A percentile compares a stretch with the other conserved stretches of the same genome.
Conservation (phyloP, 1,140 invertebrate species). For the Calycopis cecrops region DNA sequence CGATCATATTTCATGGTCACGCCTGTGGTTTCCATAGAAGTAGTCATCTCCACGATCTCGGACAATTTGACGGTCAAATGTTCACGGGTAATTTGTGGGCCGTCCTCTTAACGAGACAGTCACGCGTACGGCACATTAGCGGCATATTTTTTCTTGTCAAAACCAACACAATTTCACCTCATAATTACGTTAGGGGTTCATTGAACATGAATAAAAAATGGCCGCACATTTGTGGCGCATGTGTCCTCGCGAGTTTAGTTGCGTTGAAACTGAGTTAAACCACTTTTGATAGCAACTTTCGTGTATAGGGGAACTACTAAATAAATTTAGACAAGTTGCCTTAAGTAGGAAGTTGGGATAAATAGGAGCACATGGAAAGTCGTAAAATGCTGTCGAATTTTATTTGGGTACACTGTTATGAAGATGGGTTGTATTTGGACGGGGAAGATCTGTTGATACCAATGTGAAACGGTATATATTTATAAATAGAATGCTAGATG, state of each 20-base stretch:
- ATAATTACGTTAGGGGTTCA: conserved; percentile 25
- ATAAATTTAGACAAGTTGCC: conserved; percentile 7
- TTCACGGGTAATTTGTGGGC: conserved; percentile 3
- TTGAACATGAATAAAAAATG: conserved; percentile 37
- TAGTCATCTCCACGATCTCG: too few species aligned
- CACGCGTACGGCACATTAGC: conserved; percentile 33
- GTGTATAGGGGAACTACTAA: conserved; percentile 9
- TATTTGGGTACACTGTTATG: background rate
- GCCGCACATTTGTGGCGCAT: conserved; percentile 42
- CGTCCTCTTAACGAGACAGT: conserved; percentile 21
- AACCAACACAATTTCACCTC: conserved; percentile 34
- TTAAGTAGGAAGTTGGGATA: conserved; percentile 6
- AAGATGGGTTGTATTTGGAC: too few species aligned
- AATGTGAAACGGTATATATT: too few species aligned
- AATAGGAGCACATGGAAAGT: conserved; percentile 7
- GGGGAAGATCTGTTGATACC: too few species aligned
- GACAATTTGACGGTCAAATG: background rate
- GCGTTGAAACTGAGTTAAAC: conserved; percentile 16
- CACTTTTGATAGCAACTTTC: conserved; percentile 21
- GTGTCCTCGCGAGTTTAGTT: conserved; percentile 26
- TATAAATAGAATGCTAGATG: too few species aligned
- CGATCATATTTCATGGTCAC: too few species aligned
- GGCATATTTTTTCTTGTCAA: conserved; percentile 21
- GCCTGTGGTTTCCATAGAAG: too few species aligned
- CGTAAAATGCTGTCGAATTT: conserved; percentile 2